A percentile compares a stretch with the other conserved stretches of the same genome.
phyloP scores from a whole-genome alignment of 2,888 invertebrate genomes.

The Rhagophthalmus giganteus region DNA sequence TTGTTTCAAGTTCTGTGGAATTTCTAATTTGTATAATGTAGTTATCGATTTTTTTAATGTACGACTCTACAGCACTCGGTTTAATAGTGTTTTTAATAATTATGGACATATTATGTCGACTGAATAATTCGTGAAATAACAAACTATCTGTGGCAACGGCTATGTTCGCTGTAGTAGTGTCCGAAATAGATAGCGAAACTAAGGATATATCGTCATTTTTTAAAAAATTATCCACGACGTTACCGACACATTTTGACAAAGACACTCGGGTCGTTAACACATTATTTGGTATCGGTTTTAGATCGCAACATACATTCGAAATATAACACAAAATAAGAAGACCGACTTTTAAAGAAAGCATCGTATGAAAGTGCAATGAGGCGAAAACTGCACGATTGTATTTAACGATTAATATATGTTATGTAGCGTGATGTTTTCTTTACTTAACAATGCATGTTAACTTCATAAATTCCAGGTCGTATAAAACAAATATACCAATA shows the following conservation, averaged over 20 bases:
- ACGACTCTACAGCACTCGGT: not conserved
- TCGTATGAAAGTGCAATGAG: too few relatives aligned
- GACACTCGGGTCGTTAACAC: slow-evolving; percentile 18
- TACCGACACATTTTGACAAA: slow-evolving; percentile 29
- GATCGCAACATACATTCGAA: not conserved
- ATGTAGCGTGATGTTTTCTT: too few relatives aligned
- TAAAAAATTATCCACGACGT: slow-evolving; percentile 17
- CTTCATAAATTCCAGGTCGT: too few relatives aligned
- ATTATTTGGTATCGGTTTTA: slow-evolving; percentile 21
- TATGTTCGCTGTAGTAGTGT: not conserved
- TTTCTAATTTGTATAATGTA: slow-evolving; percentile 36
- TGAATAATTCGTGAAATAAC: slow-evolving; percentile 32
- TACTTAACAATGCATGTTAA: too few relatives aligned
- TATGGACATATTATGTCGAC: slow-evolving; percentile 27
- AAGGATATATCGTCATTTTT: slow-evolving; percentile 18
- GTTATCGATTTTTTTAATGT: slow-evolving; percentile 24
- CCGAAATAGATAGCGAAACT: slow-evolving; percentile 21
- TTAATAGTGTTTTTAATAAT: slow-evolving; percentile 30
- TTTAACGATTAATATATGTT: too few relatives aligned
- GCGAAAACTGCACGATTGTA: too few relatives aligned
- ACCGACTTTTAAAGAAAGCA: too few relatives aligned
- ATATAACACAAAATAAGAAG: not conserved
- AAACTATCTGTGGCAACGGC: slow-evolving; percentile 29
- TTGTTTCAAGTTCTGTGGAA: slow-evolving; percentile 24
- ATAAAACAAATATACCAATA: too few relatives aligned